Evolutionary conservation across 2,888 invertebrate species (phyloP), one percentile per base, ranked within the genome.

Genomic region (Euzetes globulus): DNA sequence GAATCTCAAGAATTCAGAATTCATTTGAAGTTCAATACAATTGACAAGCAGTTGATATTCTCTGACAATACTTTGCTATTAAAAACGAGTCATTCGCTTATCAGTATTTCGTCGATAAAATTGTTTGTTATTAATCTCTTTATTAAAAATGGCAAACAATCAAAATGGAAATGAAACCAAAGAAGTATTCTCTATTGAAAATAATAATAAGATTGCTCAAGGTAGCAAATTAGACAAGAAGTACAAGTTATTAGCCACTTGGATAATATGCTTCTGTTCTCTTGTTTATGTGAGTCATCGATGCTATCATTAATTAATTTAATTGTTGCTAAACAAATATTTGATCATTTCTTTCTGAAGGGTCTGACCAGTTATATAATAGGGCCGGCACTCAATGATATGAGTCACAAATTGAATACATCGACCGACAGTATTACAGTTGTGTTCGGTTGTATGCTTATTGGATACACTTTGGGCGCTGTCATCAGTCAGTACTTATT

Each of bases 341-440:
- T 52, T 52, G 7, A 52, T n/a, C 9, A 6, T 19, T 52, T 22
- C 52, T 52, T 52, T n/a, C n/a, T 52, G 6, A 58, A 68, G 68
- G 68, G 68, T 6, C 17, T 68, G 41, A 68, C 68, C 17, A 41
- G 5, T 19, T 68, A 68, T 68, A 68, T 68, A 37, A 68, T 68
- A 22, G 68, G 68, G 13, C 68, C 68, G 68, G 68, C 68, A 15
- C 41, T 68, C 6, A 41, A 68, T 22, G 68, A 68, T 22, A 68
- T 68, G 68, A 6, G 7, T 9, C 19, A 41, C 15, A 68, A n/a
- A 15, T 41, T 68, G 22, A 15, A 22, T 22, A 29, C 33, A n/a
- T 22, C 41, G 22, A 41, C 33, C 7, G 68, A 68, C 22, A 41
- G 22, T 9, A 68, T 68, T 5, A 68, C 68, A 6, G 22, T 68